Conservation (phyloP, 2,113 vertebrate genomes). For the Chlorodrepanis virens region DNA sequence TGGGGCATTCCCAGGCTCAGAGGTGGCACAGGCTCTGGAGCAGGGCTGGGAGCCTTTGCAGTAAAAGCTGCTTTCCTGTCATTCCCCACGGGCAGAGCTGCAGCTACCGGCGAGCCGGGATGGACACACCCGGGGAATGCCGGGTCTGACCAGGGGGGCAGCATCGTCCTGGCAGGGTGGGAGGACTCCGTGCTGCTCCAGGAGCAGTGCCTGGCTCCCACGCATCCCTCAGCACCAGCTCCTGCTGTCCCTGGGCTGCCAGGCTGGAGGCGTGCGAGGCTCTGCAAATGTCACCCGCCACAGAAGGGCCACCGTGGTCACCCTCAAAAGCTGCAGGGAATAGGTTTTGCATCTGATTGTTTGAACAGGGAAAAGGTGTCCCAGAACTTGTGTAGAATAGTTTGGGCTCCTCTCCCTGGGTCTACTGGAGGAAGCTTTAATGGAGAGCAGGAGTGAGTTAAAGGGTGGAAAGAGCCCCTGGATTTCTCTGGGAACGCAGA, state of each 20-base stretch:
- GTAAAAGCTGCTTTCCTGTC: not conserved
- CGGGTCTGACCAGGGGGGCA: not conserved
- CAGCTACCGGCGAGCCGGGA: fast-evolving
- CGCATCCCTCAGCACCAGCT: fast-evolving
- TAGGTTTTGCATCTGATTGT: not conserved
- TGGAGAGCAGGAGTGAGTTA: not conserved
- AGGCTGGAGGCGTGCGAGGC: fast-evolving
- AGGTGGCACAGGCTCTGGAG: not conserved
- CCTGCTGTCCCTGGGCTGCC: not conserved
- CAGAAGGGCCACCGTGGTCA: not conserved
- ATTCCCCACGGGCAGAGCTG: not conserved
- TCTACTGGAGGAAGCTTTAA: not conserved
- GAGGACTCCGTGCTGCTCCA: not conserved
- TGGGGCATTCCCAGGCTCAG: not conserved
- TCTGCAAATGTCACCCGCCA: not conserved
- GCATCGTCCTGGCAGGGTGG: too few relatives aligned
- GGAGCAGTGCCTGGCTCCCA: fast-evolving
- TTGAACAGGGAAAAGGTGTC: not conserved
- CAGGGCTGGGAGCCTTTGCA: not conserved
- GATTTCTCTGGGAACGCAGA: slow-evolving; percentile 8
- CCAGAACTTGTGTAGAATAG: not conserved
- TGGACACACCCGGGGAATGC: fast-evolving
- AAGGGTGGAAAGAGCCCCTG: slow-evolving; percentile 39
- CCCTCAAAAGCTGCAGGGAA: not conserved
- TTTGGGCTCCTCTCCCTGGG: not conserved